Percentiles rank a stretch among this genome's conserved stretches.
Conservation (phyloP, 2,113 vertebrate genomes). For the Entosphenus tridentatus region DNA sequence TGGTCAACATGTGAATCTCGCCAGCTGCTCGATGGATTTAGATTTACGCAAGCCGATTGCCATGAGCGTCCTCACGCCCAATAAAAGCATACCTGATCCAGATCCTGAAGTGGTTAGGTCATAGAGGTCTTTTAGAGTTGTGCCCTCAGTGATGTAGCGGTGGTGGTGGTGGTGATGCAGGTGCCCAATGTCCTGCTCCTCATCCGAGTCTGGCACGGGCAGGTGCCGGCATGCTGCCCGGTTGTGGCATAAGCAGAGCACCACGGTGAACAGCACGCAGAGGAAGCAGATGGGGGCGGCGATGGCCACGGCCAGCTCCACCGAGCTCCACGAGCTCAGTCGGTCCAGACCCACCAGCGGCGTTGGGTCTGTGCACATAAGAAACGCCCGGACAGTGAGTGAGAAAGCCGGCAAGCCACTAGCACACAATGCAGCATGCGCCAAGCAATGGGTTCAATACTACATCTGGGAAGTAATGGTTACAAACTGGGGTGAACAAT, state of each 20-base stretch:
- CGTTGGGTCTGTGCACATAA: too few species aligned
- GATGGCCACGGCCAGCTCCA: constrained; percentile 70
- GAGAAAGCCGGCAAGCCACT: too few species aligned
- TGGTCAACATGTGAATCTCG: too few species aligned
- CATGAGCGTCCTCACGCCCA: not conserved
- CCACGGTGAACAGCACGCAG: constrained; percentile 66
- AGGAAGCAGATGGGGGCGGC: constrained; percentile 76
- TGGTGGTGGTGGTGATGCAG: constrained; percentile 5
- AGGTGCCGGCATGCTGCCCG: constrained; percentile 53
- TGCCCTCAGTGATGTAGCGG: constrained; percentile 64
- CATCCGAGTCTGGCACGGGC: constrained; percentile 5
- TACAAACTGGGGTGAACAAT: too few species aligned
- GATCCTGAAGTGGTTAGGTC: constrained; percentile 96
- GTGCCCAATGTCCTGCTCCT: constrained; percentile 2
- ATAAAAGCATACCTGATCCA: constrained; percentile 45
- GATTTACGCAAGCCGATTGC: too few species aligned
- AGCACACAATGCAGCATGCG: too few species aligned
- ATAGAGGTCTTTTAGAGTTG: constrained; percentile 87
- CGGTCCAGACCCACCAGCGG: too few species aligned
- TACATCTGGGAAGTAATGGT: too few species aligned
- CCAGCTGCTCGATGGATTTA: too few species aligned
- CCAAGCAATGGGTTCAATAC: too few species aligned
- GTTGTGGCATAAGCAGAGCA: constrained; percentile 75
- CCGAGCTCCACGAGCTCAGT: constrained; percentile 39
- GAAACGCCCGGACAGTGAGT: too few species aligned